Evolutionary conservation across 2,113 vertebrate species (phyloP).

Genomic region (Tor tambroides): DNA sequence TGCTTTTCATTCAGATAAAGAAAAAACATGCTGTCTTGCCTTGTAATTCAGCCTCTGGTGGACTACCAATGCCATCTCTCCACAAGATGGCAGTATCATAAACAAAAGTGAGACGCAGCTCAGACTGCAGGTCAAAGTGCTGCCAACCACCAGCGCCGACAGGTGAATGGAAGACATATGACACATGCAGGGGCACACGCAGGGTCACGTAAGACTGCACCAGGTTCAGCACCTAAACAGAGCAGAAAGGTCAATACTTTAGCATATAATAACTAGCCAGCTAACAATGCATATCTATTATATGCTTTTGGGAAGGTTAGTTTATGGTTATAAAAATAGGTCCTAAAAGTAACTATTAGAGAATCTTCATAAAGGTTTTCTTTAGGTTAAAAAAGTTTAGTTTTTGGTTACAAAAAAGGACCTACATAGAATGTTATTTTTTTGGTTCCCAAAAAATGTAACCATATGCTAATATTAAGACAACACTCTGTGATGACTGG

Average conservation of each 20-base stretch:
- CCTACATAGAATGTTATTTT: neutral
- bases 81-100: conserved; percentile 91
- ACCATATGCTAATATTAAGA: no score
- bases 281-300: neutral
- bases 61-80: conserved; percentile 84
- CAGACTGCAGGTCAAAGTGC: conserved; percentile 85
- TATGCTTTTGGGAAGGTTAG: neutral
- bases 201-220: conserved; percentile 87
- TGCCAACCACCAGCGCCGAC: conserved; percentile 83
- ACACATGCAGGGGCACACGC: conserved; percentile 83
- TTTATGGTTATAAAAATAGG: neutral
- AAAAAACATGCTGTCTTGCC: conserved; percentile 60
- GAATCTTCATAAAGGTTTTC: neutral
- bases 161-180: conserved; percentile 85
- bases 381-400: no score
- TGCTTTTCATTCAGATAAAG: neutral
- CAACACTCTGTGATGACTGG: no score
- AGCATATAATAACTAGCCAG: neutral
- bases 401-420: neutral
- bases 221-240: conserved; percentile 79
- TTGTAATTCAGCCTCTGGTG: conserved; percentile 84
- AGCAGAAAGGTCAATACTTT: neutral
- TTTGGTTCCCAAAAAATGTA: neutral
- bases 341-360: neutral
- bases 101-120: conserved; percentile 85